Evolutionary conservation across 2,797 vertebrate genomes (phyloP).

Genomic region (Tarsius wallacei): DNA sequence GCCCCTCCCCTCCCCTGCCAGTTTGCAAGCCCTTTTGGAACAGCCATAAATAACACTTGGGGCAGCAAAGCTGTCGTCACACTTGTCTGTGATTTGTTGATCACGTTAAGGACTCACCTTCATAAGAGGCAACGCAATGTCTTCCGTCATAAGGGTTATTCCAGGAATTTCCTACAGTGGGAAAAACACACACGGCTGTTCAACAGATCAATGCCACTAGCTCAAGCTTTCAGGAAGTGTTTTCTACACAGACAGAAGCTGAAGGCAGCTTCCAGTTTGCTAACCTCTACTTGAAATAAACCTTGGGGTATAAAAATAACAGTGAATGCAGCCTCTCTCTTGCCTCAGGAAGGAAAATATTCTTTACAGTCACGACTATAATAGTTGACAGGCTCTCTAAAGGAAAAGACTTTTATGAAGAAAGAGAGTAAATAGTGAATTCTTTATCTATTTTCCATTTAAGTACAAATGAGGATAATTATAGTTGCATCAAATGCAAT

Average conservation of each 20-base stretch:
- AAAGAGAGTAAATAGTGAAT: neutral
- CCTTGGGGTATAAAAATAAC: slow-evolving; percentile 36
- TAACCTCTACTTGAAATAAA: slow-evolving; percentile 77
- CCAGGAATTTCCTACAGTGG: slow-evolving; percentile 93
- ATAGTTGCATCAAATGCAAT: neutral
- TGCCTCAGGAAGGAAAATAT: neutral
- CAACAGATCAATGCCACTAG: neutral
- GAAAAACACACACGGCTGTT: slow-evolving; percentile 4
- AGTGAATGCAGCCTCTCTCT: neutral
- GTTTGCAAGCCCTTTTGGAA: neutral
- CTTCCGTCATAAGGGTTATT: slow-evolving; percentile 93
- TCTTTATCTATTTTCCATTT: neutral
- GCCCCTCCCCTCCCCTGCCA: neutral
- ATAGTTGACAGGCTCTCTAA: neutral
- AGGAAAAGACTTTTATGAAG: neutral
- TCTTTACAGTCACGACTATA: slow-evolving; percentile 52
- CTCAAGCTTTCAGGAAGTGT: slow-evolving; percentile 3
- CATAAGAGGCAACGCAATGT: slow-evolving; percentile 93
- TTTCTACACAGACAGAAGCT: slow-evolving; percentile 28
- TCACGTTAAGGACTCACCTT: slow-evolving; percentile 90
- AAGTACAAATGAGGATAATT: slow-evolving; percentile 44
- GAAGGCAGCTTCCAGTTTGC: slow-evolving; percentile 46
- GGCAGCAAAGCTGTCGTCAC: neutral
- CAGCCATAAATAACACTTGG: fast-evolving
- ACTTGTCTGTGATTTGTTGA: neutral